Conservation (phyloP, 2,113 vertebrate species). For the Lucifuga dentata region DNA sequence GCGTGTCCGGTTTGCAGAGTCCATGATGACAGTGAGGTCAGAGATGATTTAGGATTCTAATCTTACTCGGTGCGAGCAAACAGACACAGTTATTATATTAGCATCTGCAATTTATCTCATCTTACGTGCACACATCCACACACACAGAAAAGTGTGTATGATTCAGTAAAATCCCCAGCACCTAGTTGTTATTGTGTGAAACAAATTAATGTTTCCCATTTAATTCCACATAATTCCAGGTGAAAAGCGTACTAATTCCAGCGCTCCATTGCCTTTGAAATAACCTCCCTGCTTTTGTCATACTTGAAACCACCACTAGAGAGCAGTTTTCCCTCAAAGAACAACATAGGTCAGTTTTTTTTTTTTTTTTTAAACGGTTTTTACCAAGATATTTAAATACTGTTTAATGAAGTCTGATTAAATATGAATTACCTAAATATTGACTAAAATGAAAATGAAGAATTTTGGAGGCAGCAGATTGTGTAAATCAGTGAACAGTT, state of each 20-base stretch:
- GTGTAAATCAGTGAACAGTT: background rate
- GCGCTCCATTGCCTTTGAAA: constrained; percentile 63
- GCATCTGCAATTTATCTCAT: background rate
- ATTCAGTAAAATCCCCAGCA: background rate
- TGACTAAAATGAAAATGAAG: background rate
- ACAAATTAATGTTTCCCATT: constrained; percentile 54
- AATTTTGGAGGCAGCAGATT: constrained; percentile 14
- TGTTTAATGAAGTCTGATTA: constrained; percentile 2
- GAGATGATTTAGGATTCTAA: too few relatives aligned
- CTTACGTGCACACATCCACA: constrained; percentile 20
- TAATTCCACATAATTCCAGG: constrained; percentile 54
- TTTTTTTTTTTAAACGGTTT: background rate
- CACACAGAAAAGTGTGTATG: constrained; percentile 1
- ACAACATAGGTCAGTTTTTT: background rate
- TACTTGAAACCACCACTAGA: constrained; percentile 58
- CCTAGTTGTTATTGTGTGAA: constrained; percentile 33
- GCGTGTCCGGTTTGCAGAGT: too few relatives aligned
- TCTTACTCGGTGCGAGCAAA: background rate
- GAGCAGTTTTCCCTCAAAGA: constrained; percentile 55
- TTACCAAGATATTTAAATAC: background rate
- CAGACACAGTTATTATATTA: background rate
- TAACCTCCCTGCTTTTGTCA: constrained; percentile 34
- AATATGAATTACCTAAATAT: background rate
- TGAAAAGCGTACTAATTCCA: constrained; percentile 62
- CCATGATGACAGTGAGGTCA: too few relatives aligned